A percentile compares a stretch with the other conserved stretches of the same genome.
phyloP scores from a whole-genome alignment of 2,888 invertebrate genomes.

The Agonopterix heracliana region DNA sequence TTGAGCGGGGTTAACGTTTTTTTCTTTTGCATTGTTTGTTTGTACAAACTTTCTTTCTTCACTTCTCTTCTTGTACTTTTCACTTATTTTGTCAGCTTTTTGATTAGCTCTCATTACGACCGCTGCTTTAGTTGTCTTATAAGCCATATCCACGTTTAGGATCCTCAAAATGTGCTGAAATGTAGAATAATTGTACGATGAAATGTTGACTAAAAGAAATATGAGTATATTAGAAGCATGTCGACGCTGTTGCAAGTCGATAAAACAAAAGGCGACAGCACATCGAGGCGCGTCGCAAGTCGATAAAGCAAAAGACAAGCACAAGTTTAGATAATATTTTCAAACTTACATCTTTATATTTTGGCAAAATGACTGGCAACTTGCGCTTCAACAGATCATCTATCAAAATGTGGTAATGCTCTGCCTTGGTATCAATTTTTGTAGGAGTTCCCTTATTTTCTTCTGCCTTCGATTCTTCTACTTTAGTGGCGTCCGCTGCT shows the following conservation, averaged over 20 bases:
- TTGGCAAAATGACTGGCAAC: constrained; percentile 33
- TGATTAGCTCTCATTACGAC: background rate
- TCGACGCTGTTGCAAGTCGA: too few relatives aligned
- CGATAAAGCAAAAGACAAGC: too few relatives aligned
- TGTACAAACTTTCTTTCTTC: background rate
- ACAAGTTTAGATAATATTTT: background rate
- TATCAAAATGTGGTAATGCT: constrained; percentile 14
- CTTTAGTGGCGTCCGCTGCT: background rate
- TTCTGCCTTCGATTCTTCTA: background rate
- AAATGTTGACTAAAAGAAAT: too few relatives aligned
- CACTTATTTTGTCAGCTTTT: background rate
- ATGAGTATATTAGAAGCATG: too few relatives aligned
- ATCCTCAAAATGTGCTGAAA: constrained; percentile 3
- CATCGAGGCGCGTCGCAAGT: too few relatives aligned
- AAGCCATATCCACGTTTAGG: constrained; percentile 1
- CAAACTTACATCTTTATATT: constrained; percentile 36
- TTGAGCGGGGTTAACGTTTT: background rate
- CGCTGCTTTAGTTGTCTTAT: constrained; percentile 6
- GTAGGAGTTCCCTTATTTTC: background rate
- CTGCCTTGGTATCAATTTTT: background rate
- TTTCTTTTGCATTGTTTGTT: background rate
- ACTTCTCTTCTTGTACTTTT: background rate
- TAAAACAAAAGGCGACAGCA: too few relatives aligned
- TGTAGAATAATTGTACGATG: too few relatives aligned
- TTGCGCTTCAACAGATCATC: constrained; percentile 18